Percentiles rank a stretch among this genome's conserved stretches.
Conservation (phyloP, 2,113 vertebrate genomes). For the Tragelaphus strepsiceros region DNA sequence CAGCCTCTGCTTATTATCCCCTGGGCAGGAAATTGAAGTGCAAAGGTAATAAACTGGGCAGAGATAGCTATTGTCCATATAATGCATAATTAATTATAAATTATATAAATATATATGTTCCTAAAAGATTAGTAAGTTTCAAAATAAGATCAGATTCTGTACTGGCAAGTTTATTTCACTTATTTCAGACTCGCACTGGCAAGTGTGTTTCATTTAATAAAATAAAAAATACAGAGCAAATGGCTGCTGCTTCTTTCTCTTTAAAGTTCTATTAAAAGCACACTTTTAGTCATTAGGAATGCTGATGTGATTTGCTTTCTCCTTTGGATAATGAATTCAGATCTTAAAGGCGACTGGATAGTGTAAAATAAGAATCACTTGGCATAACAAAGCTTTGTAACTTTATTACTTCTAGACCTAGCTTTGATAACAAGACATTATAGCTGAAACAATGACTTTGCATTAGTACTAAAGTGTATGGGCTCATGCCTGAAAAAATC, state of each 20-base stretch:
- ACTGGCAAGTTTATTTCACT: not conserved
- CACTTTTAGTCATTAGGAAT: not conserved
- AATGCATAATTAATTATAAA: not conserved
- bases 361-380: not conserved
- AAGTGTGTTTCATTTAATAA: not conserved
- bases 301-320: not conserved
- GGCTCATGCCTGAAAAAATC: not conserved
- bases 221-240: not conserved
- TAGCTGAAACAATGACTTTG: not conserved
- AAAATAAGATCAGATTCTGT: not conserved
- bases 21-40: not conserved
- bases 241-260: not conserved
- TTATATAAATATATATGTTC: not conserved
- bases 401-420: not conserved
- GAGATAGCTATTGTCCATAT: not conserved
- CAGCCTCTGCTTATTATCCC: not conserved
- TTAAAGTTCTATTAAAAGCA: not conserved
- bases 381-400: not conserved
- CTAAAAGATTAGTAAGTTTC: not conserved
- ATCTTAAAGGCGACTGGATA: not conserved
- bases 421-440: not conserved
- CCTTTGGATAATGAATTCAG: not conserved
- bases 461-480: not conserved
- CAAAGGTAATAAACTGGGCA: not conserved
- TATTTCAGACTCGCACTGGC: not conserved